Percentiles rank a stretch among this genome's conserved stretches.
Evolutionary conservation across 2,888 invertebrate species (phyloP).

Genomic region (Ptilodon capucinus): DNA sequence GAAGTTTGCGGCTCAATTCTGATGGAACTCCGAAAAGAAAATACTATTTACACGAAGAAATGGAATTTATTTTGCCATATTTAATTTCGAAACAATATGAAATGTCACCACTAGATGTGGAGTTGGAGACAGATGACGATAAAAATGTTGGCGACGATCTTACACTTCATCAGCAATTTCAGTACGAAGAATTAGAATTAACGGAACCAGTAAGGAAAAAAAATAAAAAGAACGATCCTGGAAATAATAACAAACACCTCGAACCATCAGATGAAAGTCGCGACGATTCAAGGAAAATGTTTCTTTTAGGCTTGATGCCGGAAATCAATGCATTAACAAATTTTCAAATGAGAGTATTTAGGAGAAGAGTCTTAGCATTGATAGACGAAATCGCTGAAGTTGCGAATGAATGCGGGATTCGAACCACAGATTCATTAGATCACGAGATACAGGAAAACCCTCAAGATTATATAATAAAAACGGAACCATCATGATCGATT

Average conservation of each 20-base stretch:
- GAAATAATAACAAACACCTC: background rate
- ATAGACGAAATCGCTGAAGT: constrained; percentile 41
- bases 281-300: constrained; percentile 38
- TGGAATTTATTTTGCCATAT: constrained; percentile 49
- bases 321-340: constrained; percentile 46
- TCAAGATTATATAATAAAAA: constrained; percentile 14
- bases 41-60: constrained; percentile 49
- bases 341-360: constrained; percentile 46
- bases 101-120: constrained; percentile 15
- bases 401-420: constrained; percentile 22
- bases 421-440: constrained; percentile 18
- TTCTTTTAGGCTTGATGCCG: constrained; percentile 45
- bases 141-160: constrained; percentile 14
- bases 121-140: constrained; percentile 40
- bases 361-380: constrained; percentile 43
- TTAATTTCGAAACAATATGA: constrained; percentile 29
- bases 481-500: constrained; percentile 11
- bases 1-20: constrained; percentile 43
- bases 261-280: constrained; percentile 9
- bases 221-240: constrained; percentile 15
- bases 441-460: constrained; percentile 12
- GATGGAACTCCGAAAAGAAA: constrained; percentile 45
- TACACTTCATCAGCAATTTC: constrained; percentile 9
- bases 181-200: constrained; percentile 19
- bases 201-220: constrained; percentile 18